Conservation (phyloP, 2,113 vertebrate species). For the Epinephelus fuscoguttatus region DNA sequence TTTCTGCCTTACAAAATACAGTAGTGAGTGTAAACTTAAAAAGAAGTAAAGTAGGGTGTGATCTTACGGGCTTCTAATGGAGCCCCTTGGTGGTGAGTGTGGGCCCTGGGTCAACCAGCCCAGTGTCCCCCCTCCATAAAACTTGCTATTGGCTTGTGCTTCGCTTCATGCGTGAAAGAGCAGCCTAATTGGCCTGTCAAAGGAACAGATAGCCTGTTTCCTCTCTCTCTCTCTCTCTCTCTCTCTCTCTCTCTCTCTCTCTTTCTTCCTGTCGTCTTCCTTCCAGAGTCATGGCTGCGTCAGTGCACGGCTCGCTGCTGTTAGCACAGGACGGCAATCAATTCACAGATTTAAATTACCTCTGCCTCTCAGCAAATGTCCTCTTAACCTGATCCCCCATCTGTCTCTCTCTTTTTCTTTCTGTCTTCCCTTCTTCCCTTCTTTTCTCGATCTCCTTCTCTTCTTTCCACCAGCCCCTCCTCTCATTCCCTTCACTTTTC, state of each 20-base stretch:
- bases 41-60: background rate
- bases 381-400: constrained; percentile 49
- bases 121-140: background rate
- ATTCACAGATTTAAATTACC: constrained; percentile 76
- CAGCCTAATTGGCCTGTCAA: constrained; percentile 77
- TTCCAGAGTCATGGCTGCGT: constrained; percentile 48
- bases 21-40: background rate
- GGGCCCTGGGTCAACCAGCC: background rate
- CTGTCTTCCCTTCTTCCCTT: background rate
- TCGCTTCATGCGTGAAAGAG: constrained; percentile 57
- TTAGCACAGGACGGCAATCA: constrained; percentile 66
- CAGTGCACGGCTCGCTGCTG: constrained; percentile 44
- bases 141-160: constrained; percentile 18
- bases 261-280: constrained; percentile 5
- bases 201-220: constrained; percentile 56
- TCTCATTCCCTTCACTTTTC: background rate
- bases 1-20: background rate
- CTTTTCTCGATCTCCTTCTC: constrained; percentile 9
- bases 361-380: constrained; percentile 52
- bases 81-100: too few species aligned
- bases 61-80: background rate
- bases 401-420: constrained; percentile 18
- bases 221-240: background rate
- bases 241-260: too few species aligned
- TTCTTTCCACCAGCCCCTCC: background rate